Evolutionary conservation across 1,140 invertebrate genomes (phyloP), one percentile per base, ranked within the genome.

Genomic region (Cephus cinctus): DNA sequence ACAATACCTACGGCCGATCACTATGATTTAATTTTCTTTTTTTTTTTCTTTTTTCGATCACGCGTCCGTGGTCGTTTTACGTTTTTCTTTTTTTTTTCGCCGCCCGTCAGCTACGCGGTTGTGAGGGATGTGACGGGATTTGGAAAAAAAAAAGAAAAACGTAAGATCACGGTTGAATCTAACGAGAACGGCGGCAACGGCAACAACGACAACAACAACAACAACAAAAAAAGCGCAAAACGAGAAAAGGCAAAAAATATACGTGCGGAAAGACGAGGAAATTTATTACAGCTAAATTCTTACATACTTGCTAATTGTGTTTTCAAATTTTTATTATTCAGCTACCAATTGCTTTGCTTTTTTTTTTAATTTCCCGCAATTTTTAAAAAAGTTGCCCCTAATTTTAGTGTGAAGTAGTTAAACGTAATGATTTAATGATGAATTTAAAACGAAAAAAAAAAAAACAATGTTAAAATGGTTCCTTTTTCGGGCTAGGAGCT

Each of bases 211-310:
- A 30, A 30, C 27, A 30, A 12, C 27, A 36, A 36, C 5, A 16
- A 36, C 14, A 36, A 36, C 14, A 36, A 36, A 6, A 36, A 36
- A 6, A 36, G 14, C 34, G 3, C 14, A 36, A 14, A 8, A n/a
- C 19, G 15, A 9, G 19, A n/a, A n/a, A n/a, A n/a, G n/a, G n/a
- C n/a, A n/a, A n/a, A n/a, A n/a, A n/a, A n/a, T n/a, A n/a, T n/a
- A n/a, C n/a, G n/a, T n/a, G n/a, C n/a, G n/a, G n/a, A n/a, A n/a
- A n/a, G n/a, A n/a, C n/a, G n/a, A 36, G 51, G 22, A 52, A 71
- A 75, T 71, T 69, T 73, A 76, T 79, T 78, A 79, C 72, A 75
- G 79, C 77, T 78, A 79, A 81, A 80, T 78, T 77, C 72, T 70
- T 77, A 75, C 71, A 70, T 67, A 61, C 56, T 69, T 74, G 64